A percentile compares a stretch with the other conserved stretches of the same genome.
These are phyloP conservation scores for Sinocyclocheilus anophthalmus DNA, from an alignment of 2,113 vertebrate species.

Conservation along the genomic window DNA sequence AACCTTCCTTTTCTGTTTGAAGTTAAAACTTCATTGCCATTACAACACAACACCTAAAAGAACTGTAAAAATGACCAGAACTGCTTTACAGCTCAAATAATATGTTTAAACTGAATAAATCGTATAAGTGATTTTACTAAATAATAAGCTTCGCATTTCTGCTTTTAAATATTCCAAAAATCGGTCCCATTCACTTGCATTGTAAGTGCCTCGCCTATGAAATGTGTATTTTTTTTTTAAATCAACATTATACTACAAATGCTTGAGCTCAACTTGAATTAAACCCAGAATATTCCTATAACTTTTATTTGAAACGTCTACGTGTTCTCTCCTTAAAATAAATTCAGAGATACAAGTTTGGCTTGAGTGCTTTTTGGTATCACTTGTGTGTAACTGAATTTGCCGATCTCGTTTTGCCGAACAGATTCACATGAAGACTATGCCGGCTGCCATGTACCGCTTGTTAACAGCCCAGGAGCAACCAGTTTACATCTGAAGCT, in stretches of 20 bases:
- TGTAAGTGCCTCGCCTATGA: not conserved
- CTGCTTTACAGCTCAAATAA: not conserved
- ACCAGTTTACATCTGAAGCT: slow-evolving; percentile 90
- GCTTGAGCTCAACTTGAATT: not conserved
- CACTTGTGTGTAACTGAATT: not conserved
- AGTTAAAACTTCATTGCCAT: not conserved
- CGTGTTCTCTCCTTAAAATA: too few relatives aligned
- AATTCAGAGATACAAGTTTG: too few relatives aligned
- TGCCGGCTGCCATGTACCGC: slow-evolving; percentile 96
- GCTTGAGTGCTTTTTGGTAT: not conserved
- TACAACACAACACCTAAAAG: not conserved
- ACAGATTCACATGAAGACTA: slow-evolving; percentile 98
- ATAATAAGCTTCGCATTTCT: not conserved
- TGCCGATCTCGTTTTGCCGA: slow-evolving; percentile 40
- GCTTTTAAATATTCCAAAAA: not conserved
- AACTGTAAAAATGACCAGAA: not conserved
- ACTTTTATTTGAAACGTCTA: not conserved
- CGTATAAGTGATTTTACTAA: not conserved
- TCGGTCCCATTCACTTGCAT: not conserved
- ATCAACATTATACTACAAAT: not conserved
- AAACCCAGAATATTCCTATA: not conserved
- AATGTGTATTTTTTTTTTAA: too few relatives aligned
- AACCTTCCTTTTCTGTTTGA: too few relatives aligned
- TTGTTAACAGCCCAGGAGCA: slow-evolving; percentile 96
- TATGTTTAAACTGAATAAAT: not conserved